These are phyloP conservation scores for Tympanuchus pallidicinctus DNA, from an alignment of 2,113 vertebrate genomes.

Conservation along the genomic window DNA sequence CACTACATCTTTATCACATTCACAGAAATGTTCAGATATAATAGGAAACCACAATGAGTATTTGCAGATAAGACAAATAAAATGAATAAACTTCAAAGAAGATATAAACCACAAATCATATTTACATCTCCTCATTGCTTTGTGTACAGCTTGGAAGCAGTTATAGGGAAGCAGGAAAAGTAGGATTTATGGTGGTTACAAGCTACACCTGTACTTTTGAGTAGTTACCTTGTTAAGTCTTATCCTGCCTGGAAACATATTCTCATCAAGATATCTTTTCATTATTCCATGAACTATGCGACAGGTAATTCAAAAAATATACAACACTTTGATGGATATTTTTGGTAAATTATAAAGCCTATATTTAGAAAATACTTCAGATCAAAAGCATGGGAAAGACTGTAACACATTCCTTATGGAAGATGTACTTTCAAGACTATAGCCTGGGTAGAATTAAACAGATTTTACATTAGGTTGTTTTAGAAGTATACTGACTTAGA, in stretches of 20 bases:
- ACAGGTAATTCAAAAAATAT: neutral
- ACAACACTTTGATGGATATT: neutral
- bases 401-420: neutral
- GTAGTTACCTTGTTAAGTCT: neutral
- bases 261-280: neutral
- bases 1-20: neutral
- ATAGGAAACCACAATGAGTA: neutral
- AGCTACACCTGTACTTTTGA: neutral
- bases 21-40: neutral
- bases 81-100: neutral
- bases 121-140: neutral
- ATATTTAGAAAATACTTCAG: neutral
- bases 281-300: neutral
- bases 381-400: neutral
- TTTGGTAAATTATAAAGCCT: neutral
- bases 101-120: neutral
- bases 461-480: neutral
- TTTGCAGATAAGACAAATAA: neutral
- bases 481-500: neutral
- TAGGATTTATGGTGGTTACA: neutral
- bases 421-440: neutral
- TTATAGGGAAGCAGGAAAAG: neutral
- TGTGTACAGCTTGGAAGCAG: neutral
- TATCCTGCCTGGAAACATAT: neutral
- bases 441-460: neutral